Percentiles rank a stretch among this genome's conserved stretches.
These are phyloP conservation scores for Xenopus petersii DNA, from an alignment of 2,797 vertebrate species.

Conservation along the genomic window DNA sequence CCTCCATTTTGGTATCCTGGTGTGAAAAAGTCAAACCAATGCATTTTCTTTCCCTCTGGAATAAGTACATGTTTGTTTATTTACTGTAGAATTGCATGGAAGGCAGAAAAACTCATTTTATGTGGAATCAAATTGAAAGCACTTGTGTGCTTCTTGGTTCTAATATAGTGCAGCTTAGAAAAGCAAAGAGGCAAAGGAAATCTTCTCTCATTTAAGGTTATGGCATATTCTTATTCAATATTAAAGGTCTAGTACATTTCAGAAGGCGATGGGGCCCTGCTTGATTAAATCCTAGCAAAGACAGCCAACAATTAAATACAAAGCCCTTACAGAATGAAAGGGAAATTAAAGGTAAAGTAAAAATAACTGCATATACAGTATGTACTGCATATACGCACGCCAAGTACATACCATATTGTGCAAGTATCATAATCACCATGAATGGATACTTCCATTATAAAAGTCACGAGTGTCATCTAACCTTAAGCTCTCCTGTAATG, in stretches of 20 bases:
- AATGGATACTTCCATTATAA: too few species aligned
- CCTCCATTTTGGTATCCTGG: slow-evolving; percentile 28
- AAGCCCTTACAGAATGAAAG: neutral
- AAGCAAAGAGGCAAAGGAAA: neutral
- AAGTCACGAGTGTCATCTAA: too few species aligned
- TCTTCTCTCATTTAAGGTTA: neutral
- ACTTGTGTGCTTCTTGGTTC: neutral
- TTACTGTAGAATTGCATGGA: slow-evolving; percentile 14
- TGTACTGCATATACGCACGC: too few species aligned
- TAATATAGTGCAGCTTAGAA: slow-evolving; percentile 15
- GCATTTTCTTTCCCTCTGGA: slow-evolving; percentile 14
- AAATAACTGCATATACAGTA: too few species aligned
- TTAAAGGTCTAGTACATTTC: neutral
- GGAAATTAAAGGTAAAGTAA: too few species aligned
- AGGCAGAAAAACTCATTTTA: slow-evolving; percentile 20
- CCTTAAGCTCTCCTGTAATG: too few species aligned
- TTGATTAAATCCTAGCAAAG: neutral
- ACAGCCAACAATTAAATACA: slow-evolving; percentile 1
- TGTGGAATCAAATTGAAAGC: slow-evolving; percentile 22
- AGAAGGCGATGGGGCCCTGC: neutral
- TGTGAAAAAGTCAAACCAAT: slow-evolving; percentile 28
- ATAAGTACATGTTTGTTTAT: slow-evolving; percentile 29
- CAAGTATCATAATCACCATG: too few species aligned
- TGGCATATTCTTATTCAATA: neutral
- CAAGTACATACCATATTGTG: too few species aligned